Conservation (phyloP, 2,888 invertebrate genomes). For the Agonopterix alstromeriana region DNA sequence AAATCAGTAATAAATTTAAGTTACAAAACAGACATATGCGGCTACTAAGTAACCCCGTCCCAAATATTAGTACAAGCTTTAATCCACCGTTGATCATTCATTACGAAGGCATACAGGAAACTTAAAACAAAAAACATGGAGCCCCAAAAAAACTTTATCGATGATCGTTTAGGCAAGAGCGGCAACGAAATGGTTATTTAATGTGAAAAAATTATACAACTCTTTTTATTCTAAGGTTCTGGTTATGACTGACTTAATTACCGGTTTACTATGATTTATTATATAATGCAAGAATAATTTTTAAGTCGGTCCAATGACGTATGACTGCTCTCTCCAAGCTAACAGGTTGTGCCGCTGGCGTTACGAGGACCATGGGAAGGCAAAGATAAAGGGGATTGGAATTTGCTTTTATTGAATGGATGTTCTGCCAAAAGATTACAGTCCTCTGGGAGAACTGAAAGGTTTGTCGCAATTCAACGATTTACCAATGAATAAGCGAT, state of each 20-base stretch:
- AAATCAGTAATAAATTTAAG: no score
- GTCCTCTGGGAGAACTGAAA: background rate
- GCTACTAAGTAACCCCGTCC: background rate
- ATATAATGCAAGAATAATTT: constrained; percentile 69
- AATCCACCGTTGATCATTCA: constrained; percentile 23
- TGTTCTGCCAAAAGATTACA: background rate
- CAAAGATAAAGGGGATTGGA: constrained; percentile 1
- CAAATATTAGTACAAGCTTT: constrained; percentile 27
- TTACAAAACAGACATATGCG: no score
- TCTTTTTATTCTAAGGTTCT: constrained; percentile 63
- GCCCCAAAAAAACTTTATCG: constrained; percentile 42
- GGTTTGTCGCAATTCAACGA: no score
- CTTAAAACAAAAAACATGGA: constrained; percentile 12
- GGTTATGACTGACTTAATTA: constrained; percentile 75
- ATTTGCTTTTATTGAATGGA: background rate
- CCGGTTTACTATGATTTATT: constrained; percentile 75
- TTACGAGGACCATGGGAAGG: constrained; percentile 27
- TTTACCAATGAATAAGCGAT: no score
- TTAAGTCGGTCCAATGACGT: constrained; percentile 66
- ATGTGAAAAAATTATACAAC: constrained; percentile 70
- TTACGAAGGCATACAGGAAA: constrained; percentile 27
- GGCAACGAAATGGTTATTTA: constrained; percentile 63
- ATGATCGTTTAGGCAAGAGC: constrained; percentile 51
- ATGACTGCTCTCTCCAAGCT: constrained; percentile 51
- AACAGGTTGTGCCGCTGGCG: constrained; percentile 70